Evolutionary conservation across 1,140 invertebrate genomes (phyloP).

Genomic region (Liolophura sinensis): DNA sequence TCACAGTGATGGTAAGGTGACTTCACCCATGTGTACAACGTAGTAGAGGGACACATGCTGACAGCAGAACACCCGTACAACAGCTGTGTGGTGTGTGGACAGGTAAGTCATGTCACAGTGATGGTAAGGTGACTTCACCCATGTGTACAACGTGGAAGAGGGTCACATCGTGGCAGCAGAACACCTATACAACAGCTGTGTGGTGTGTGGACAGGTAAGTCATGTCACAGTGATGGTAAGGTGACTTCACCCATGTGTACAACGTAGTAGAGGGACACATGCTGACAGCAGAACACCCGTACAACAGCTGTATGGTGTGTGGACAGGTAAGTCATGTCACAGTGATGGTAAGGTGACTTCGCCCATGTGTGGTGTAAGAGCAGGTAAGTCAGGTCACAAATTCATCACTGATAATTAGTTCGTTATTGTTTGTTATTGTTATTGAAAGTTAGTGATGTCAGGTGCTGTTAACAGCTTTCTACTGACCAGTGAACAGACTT

Average conservation of each 20-base stretch:
- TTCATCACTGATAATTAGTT: no score
- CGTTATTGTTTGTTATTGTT: no score
- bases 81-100: constrained; percentile 29
- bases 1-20: constrained; percentile 47
- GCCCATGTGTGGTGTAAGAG: constrained; percentile 28
- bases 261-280: constrained; percentile 50
- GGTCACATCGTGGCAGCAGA: constrained; percentile 45
- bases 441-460: no score
- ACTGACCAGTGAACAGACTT: no score
- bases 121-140: constrained; percentile 52
- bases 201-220: constrained; percentile 37
- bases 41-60: constrained; percentile 46
- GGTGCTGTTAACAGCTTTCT: no score
- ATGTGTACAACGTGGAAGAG: constrained; percentile 48
- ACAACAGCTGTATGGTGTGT: constrained; percentile 23
- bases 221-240: constrained; percentile 44
- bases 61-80: constrained; percentile 33
- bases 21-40: constrained; percentile 51
- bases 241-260: constrained; percentile 51
- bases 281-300: constrained; percentile 36
- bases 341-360: no score
- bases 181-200: constrained; percentile 24
- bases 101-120: constrained; percentile 41
- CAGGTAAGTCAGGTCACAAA: constrained; percentile 21
- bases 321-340: constrained; percentile 42